A percentile compares a stretch with the other conserved stretches of the same genome.
phyloP scores from a whole-genome alignment of 2,888 invertebrate species.

The Operophtera brumata region DNA sequence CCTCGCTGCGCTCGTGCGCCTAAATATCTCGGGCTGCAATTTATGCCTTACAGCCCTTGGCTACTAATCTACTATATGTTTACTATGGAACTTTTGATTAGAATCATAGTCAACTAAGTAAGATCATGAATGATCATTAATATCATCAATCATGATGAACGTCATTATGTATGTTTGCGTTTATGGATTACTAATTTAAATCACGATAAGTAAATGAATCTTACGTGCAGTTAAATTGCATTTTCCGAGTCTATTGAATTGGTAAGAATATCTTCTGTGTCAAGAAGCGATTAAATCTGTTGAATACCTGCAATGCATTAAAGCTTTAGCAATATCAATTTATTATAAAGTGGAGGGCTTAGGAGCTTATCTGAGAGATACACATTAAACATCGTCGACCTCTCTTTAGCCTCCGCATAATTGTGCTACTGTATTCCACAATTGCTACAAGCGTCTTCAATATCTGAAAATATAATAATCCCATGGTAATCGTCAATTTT shows the following conservation, averaged over 20 bases:
- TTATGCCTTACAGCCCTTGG: too few relatives aligned
- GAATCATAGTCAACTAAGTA: too few relatives aligned
- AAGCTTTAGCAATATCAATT: constrained; percentile 1
- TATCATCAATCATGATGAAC: too few relatives aligned
- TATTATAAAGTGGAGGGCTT: not conserved
- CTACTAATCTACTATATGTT: too few relatives aligned
- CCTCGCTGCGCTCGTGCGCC: too few relatives aligned
- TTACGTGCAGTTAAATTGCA: constrained; percentile 11
- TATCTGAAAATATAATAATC: not conserved
- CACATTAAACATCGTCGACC: constrained; percentile 8
- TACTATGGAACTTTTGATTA: too few relatives aligned
- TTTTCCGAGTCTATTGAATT: constrained; percentile 9
- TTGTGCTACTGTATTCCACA: not conserved
- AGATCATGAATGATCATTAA: too few relatives aligned
- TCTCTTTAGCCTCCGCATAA: constrained; percentile 9
- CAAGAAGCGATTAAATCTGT: constrained; percentile 3
- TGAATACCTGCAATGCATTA: constrained; percentile 1
- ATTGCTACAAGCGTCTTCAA: not conserved
- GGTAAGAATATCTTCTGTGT: constrained; percentile 3
- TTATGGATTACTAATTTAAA: not conserved
- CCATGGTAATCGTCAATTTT: too few relatives aligned
- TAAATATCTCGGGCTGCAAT: too few relatives aligned
- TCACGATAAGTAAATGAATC: constrained; percentile 6
- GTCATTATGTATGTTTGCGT: not conserved
- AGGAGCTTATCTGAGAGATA: constrained; percentile 9